phyloP scores from a whole-genome alignment of 1,140 invertebrate species.

The Solenopsis fugax region DNA sequence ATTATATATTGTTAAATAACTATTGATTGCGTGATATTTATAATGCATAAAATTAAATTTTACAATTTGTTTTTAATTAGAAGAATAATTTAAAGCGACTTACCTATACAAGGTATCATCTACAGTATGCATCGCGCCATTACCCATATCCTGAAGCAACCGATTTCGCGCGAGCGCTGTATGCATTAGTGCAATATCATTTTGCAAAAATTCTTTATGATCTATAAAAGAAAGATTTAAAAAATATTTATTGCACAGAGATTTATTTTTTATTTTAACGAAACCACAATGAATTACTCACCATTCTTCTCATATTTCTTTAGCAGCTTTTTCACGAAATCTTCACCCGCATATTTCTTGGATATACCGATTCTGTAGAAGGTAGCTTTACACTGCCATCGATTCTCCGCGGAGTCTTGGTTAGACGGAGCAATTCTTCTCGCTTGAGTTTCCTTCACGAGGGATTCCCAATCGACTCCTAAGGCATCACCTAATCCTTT shows the following conservation, averaged over 20 bases:
- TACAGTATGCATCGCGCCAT: slow-evolving; percentile 71
- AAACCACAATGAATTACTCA: slow-evolving; percentile 55
- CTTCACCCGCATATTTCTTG: slow-evolving; percentile 89
- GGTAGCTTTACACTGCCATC: slow-evolving; percentile 92
- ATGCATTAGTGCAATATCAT: slow-evolving; percentile 83
- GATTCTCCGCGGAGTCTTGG: slow-evolving; percentile 88
- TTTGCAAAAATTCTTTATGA: slow-evolving; percentile 77
- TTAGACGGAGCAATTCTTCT: slow-evolving; percentile 83
- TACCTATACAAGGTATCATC: slow-evolving; percentile 83
- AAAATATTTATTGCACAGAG: slow-evolving; percentile 7
- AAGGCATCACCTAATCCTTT: slow-evolving; percentile 94
- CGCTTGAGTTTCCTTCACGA: slow-evolving; percentile 92
- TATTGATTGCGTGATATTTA: neutral
- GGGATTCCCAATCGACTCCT: slow-evolving; percentile 96
- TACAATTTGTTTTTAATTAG: neutral
- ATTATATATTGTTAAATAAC: slow-evolving; percentile 16
- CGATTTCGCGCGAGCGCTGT: slow-evolving; percentile 80
- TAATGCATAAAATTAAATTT: slow-evolving; percentile 26
- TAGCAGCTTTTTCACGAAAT: slow-evolving; percentile 88
- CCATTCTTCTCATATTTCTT: slow-evolving; percentile 87
- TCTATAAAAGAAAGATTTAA: slow-evolving; percentile 68
- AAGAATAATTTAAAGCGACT: slow-evolving; percentile 31
- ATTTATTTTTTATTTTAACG: neutral
- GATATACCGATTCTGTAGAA: slow-evolving; percentile 92
- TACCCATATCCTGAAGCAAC: slow-evolving; percentile 74